Conservation (phyloP, 2,113 vertebrate genomes). For the Mixornis gularis region DNA sequence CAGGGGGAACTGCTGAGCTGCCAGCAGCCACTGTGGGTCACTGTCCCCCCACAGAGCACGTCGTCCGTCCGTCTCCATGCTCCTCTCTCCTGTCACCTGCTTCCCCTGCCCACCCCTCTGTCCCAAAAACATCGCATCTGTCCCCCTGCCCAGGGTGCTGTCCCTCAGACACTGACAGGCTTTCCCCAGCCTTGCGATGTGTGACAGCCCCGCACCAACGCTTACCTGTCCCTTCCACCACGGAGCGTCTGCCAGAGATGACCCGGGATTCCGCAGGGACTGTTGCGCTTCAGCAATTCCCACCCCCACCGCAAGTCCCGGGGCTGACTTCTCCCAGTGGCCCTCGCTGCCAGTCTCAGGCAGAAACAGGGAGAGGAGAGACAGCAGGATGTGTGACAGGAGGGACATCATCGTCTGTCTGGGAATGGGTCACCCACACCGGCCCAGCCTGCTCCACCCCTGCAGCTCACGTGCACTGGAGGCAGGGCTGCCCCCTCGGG, state of each 20-base stretch:
- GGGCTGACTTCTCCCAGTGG: background rate
- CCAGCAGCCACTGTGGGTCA: constrained; percentile 8
- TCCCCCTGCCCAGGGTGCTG: background rate
- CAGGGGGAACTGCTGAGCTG: background rate
- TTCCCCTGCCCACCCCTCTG: background rate
- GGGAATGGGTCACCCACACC: background rate
- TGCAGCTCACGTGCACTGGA: rapidly evolving
- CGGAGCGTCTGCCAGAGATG: background rate
- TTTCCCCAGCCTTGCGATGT: background rate
- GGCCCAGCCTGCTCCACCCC: background rate
- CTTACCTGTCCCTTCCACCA: background rate
- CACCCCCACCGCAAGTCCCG: background rate
- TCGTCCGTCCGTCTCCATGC: rapidly evolving
- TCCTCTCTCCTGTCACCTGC: background rate
- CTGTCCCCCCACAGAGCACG: background rate
- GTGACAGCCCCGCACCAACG: rapidly evolving
- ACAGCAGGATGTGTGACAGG: background rate
- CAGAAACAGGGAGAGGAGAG: background rate
- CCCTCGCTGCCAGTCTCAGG: background rate
- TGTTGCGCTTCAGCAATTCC: background rate
- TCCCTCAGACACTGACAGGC: background rate
- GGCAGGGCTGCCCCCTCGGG: background rate
- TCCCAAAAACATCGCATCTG: background rate
- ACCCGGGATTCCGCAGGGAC: rapidly evolving
- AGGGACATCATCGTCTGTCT: rapidly evolving